phyloP scores from a whole-genome alignment of 2,113 vertebrate species.

The Vireo altiloquus region DNA sequence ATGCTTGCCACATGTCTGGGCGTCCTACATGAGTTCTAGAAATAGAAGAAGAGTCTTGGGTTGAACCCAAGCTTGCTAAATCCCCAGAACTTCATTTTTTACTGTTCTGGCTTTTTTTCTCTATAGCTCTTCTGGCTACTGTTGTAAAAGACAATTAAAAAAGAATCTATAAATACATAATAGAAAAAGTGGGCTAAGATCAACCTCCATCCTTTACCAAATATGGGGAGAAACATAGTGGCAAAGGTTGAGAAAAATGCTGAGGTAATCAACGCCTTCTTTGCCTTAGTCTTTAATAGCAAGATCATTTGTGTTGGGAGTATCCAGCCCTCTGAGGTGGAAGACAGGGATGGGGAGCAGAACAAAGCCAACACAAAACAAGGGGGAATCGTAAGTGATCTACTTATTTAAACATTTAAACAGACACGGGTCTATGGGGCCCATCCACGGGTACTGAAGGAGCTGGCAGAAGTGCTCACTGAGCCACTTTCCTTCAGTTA shows the following conservation, averaged over 20 bases:
- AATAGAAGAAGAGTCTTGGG: neutral
- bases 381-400: neutral
- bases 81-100: neutral
- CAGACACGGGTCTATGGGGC: neutral
- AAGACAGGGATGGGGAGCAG: neutral
- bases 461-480: neutral
- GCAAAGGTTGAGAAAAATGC: neutral
- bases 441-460: no score
- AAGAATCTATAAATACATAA: neutral
- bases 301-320: rapidly evolving
- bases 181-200: neutral
- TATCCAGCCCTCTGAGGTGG: neutral
- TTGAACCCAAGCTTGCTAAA: neutral
- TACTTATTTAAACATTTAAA: no score
- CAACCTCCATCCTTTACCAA: neutral
- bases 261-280: neutral
- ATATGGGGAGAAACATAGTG: neutral
- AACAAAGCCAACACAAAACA: neutral
- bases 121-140: neutral
- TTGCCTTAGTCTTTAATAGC: neutral
- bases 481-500: neutral
- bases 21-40: neutral
- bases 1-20: neutral
- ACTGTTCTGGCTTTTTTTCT: neutral
- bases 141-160: neutral